Conservation (phyloP, 2,113 vertebrate species). For the Paramormyrops kingsleyae region DNA sequence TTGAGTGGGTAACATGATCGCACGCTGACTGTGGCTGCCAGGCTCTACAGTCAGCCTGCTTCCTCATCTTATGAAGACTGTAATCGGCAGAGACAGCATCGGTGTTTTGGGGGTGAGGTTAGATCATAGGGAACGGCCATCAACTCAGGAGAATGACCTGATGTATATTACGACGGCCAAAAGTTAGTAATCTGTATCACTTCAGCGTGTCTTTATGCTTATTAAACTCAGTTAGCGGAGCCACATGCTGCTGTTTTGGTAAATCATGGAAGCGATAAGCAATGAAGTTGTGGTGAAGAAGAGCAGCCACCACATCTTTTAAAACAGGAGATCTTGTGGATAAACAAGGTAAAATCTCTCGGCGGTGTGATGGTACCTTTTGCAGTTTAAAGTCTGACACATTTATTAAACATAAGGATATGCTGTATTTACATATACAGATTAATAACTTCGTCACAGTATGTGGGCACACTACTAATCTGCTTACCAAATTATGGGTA, state of each 20-base stretch:
- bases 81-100: neutral
- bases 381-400: neutral
- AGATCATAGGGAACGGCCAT: neutral
- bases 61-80: neutral
- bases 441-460: neutral
- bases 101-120: neutral
- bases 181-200: neutral
- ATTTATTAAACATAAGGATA: neutral
- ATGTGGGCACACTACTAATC: neutral
- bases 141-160: neutral
- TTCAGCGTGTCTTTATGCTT: neutral
- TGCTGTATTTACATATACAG: neutral
- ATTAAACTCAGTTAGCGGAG: neutral
- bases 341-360: too few species aligned
- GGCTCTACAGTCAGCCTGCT: neutral
- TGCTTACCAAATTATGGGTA: neutral
- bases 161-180: neutral
- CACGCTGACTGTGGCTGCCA: neutral
- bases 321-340: neutral
- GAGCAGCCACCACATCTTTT: neutral
- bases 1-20: neutral
- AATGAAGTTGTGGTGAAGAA: neutral
- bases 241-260: neutral
- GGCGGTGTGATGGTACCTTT: neutral
- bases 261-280: neutral